Conservation (phyloP, 2,888 invertebrate species). For the Erynnis tages region DNA sequence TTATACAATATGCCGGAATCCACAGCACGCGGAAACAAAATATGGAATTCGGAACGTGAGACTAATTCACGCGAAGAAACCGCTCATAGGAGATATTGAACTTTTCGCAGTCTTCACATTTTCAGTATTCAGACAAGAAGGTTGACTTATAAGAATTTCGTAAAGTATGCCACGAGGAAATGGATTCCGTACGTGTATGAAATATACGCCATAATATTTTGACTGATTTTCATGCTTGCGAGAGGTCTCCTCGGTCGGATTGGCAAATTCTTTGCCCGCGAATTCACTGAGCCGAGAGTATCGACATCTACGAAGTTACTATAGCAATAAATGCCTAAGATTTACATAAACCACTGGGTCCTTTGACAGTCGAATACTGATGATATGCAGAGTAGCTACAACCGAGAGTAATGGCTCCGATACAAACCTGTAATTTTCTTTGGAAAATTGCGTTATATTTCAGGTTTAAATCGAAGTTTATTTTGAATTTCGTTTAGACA, state of each 20-base stretch:
- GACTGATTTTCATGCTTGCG: conserved; percentile 27
- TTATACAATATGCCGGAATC: conserved; percentile 49
- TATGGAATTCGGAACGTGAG: conserved; percentile 60
- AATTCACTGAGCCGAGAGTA: conserved; percentile 45
- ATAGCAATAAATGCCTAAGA: conserved; percentile 58
- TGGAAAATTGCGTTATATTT: conserved; percentile 41
- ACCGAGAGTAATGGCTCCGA: conserved; percentile 45
- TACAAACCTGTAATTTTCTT: conserved; percentile 56
- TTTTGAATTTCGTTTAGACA: conserved; percentile 18
- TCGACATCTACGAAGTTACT: conserved; percentile 51
- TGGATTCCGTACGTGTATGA: conserved; percentile 32
- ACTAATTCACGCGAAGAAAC: conserved; percentile 71
- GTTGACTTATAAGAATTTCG: conserved; percentile 14
- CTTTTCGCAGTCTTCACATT: conserved; percentile 42
- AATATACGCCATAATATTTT: conserved; percentile 34
- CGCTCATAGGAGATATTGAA: conserved; percentile 51
- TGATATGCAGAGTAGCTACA: conserved; percentile 51
- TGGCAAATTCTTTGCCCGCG: conserved; percentile 55
- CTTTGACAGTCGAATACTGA: conserved; percentile 64
- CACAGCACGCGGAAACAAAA: conserved; percentile 39
- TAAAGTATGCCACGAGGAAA: conserved; percentile 19
- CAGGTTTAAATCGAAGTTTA: conserved; percentile 8
- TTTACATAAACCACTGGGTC: conserved; percentile 61
- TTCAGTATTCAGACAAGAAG: conserved; percentile 17
- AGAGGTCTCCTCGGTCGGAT: conserved; percentile 41